Base-by-base conservation (phyloP, 2,888 invertebrate genomes). In the Pterostichus niger region DNA sequence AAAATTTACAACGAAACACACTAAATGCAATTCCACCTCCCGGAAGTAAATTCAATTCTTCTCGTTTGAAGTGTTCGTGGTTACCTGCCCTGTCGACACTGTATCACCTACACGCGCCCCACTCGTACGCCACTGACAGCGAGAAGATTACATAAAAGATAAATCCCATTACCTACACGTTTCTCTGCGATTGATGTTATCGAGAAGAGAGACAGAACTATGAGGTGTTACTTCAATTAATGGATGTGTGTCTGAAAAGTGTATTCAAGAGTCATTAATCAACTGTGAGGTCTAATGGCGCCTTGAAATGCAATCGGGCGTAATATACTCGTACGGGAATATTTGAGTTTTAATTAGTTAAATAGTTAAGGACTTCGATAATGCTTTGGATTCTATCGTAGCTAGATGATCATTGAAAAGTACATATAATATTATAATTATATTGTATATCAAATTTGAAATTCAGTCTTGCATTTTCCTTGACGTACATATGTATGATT, bases 61-160 rank as follows among this genome's bases (percentile, higher is more conserved):
- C 24, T 24, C 79, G 64, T 44, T 79, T 64, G 79, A 54, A 54
- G 46, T 77, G 75, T 75, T 75, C 75, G 56, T 54, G 77, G 77
- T 77, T 56, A 79, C 56, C 61, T 44, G 40, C 56, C 82, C 17
- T 17, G 56, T 49, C 13, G 24, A 31, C 64, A 40, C 15, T 31
- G n/a, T 31, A 56, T n/a, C 40, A 35, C n/a, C 40, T 17, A 15
- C 35, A 56, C 46, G 11, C 46, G n/a, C 13, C 61, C 13, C 79
- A 13, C 31, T 24, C 15, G 64, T 40, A 40, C 44, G 40, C 52
- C 31, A 44, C 49, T 79, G 79, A 80, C 83, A 79, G 73, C 59
- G 56, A 52, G 49, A 83, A 79, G 83, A 83, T 83, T 83, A 84
- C 84, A 75, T 80, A 56, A 75, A 78, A 81, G 84, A 83, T 83